Percentiles rank a stretch among this genome's conserved stretches.
Conservation (phyloP, 2,888 invertebrate species). For the Caenorhabditis auriculariae region DNA sequence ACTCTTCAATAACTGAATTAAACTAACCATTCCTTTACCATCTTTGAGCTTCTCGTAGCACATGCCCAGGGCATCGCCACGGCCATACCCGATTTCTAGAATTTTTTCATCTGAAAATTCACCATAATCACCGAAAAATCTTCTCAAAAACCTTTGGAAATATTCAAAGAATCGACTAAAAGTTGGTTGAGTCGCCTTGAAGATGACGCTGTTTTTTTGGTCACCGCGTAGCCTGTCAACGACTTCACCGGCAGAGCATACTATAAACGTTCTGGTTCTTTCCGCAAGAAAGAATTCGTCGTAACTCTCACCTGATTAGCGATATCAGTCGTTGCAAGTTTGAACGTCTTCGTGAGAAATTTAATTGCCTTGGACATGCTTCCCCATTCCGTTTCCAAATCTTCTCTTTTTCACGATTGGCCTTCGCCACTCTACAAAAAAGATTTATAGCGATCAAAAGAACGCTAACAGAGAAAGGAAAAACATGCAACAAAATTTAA, state of each 20-base stretch:
- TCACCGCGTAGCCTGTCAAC: slow-evolving; percentile 32
- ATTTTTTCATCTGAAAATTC: slow-evolving; percentile 43
- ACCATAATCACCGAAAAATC: neutral
- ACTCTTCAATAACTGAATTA: no score
- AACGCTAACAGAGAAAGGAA: no score
- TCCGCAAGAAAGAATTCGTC: neutral
- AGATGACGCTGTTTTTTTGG: slow-evolving; percentile 18
- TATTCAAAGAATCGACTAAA: neutral
- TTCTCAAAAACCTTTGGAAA: neutral
- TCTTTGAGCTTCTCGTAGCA: slow-evolving; percentile 29
- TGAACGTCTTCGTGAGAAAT: slow-evolving; percentile 22
- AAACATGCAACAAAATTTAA: no score
- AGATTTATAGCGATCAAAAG: no score
- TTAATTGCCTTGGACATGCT: no score
- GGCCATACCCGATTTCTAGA: slow-evolving; percentile 60
- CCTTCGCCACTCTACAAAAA: no score
- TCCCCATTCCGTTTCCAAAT: no score
- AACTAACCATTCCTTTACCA: slow-evolving; percentile 36
- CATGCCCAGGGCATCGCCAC: slow-evolving; percentile 47
- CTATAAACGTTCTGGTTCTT: neutral
- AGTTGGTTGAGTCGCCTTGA: slow-evolving; percentile 24
- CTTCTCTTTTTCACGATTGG: no score
- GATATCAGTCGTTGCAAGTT: slow-evolving; percentile 34
- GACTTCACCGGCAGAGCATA: slow-evolving; percentile 31
- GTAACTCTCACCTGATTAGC: slow-evolving; percentile 25